Conservation (phyloP, 2,113 vertebrate genomes). For the Nycticryphes semicollaris region DNA sequence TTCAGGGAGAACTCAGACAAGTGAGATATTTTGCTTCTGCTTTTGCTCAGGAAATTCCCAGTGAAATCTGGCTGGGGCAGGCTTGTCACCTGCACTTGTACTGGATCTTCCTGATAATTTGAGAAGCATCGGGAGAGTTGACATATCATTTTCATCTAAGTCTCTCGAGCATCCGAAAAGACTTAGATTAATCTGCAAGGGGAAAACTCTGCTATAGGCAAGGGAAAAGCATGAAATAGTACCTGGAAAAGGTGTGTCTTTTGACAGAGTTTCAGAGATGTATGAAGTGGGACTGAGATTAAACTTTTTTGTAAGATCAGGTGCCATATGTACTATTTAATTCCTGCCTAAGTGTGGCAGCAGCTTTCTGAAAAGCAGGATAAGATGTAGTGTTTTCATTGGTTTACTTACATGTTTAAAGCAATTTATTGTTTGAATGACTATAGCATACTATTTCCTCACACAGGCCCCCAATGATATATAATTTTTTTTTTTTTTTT, state of each 20-base stretch:
- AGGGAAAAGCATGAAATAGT: not conserved
- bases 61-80: not conserved
- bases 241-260: not conserved
- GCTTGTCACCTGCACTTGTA: not conserved
- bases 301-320: not conserved
- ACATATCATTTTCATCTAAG: accelerated
- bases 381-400: not conserved
- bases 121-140: not conserved
- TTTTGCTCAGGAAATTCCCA: not conserved
- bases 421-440: constrained; percentile 14
- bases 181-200: not conserved
- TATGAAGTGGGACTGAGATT: not conserved
- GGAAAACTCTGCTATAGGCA: not conserved
- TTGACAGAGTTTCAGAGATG: not conserved
- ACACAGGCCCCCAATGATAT: not conserved
- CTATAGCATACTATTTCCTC: not conserved
- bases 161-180: not conserved
- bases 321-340: not conserved
- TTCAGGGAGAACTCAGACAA: not conserved
- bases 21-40: not conserved
- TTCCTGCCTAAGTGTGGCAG: not conserved
- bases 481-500: not conserved
- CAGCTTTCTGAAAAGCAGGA: not conserved
- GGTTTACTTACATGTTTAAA: not conserved
- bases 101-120: not conserved